A percentile compares a stretch with the other conserved stretches of the same genome.
Conservation (phyloP, 2,113 vertebrate genomes). For the Eidolon helvum region DNA sequence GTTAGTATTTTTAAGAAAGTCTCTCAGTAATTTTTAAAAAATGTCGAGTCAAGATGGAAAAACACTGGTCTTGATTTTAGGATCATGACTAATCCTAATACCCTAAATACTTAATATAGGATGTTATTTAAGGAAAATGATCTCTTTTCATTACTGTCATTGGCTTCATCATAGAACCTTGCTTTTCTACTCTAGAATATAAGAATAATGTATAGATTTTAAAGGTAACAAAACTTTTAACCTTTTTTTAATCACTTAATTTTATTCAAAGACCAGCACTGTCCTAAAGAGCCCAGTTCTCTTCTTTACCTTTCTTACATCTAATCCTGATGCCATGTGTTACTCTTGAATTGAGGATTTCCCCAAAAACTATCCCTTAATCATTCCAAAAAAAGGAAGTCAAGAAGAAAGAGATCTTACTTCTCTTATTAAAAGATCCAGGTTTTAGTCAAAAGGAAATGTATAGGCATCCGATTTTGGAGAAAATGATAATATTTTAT, state of each 20-base stretch:
- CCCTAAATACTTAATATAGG: background rate
- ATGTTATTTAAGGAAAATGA: background rate
- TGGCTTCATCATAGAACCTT: background rate
- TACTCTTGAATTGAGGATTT: background rate
- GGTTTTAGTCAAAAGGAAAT: background rate
- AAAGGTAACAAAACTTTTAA: background rate
- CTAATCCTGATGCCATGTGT: background rate
- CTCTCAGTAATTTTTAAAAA: background rate
- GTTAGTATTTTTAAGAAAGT: background rate
- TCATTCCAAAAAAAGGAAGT: background rate
- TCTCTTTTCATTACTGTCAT: background rate
- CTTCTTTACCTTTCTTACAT: background rate
- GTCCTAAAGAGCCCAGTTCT: fast-evolving
- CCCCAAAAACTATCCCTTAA: background rate
- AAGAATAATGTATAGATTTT: background rate
- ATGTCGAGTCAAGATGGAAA: background rate
- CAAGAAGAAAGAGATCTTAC: background rate
- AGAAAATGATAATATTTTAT: background rate
- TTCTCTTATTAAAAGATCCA: background rate
- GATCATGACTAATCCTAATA: background rate
- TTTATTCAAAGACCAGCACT: background rate
- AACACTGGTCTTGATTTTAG: background rate
- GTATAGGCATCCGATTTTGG: background rate
- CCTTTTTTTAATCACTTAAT: background rate
- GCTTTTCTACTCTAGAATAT: background rate